phyloP scores from a whole-genome alignment of 2,113 vertebrate genomes.

The Craseonycteris thonglongyai region DNA sequence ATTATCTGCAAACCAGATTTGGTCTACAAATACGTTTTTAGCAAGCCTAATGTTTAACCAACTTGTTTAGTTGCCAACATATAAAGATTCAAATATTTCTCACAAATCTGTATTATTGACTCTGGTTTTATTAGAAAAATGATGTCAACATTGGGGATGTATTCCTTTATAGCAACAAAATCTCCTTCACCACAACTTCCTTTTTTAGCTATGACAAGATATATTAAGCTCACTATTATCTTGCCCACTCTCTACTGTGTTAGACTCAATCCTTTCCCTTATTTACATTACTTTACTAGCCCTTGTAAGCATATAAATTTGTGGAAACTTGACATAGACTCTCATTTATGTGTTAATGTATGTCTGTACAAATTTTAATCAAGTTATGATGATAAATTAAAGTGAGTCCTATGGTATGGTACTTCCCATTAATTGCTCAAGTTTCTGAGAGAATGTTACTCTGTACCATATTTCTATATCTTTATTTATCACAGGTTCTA shows the following conservation, averaged over 20 bases:
- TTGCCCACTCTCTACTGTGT: not conserved
- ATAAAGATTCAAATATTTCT: not conserved
- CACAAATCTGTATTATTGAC: not conserved
- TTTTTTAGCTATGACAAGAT: not conserved
- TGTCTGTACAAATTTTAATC: not conserved
- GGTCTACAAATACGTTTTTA: not conserved
- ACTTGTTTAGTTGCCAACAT: not conserved
- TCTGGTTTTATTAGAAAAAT: not conserved
- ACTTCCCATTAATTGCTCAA: not conserved
- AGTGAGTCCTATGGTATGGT: not conserved
- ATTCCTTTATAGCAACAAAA: not conserved
- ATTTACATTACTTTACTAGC: not conserved
- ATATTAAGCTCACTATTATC: not conserved
- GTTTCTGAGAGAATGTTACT: not conserved
- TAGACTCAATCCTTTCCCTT: not conserved
- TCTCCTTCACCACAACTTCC: not conserved
- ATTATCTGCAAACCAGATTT: not conserved
- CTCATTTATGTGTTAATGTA: not conserved
- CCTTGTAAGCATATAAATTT: not conserved
- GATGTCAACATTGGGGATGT: not conserved
- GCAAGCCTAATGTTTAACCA: not conserved
- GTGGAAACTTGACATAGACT: not conserved
- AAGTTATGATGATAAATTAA: not conserved
- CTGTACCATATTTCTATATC: not conserved
- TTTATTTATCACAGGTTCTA: not conserved